Conservation (phyloP, 2,888 invertebrate species). For the Itoplectis maculator region DNA sequence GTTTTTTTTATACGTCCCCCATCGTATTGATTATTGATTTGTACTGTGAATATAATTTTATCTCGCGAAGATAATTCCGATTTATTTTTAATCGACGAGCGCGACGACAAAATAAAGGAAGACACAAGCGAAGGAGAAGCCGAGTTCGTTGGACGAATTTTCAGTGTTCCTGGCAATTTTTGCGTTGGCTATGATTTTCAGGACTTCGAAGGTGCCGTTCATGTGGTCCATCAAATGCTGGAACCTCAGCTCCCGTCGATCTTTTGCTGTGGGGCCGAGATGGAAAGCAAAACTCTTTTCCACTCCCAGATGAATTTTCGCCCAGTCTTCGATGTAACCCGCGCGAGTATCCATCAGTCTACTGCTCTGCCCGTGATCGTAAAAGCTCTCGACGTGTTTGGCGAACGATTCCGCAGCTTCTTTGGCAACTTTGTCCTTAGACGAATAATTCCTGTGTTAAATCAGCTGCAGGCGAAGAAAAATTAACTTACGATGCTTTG, state of each 20-base stretch:
- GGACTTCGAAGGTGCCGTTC: constrained; percentile 48
- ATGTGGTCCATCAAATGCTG: constrained; percentile 60
- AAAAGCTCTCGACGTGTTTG: constrained; percentile 46
- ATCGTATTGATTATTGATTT: constrained; percentile 41
- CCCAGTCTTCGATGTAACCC: constrained; percentile 65
- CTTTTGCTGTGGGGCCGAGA: constrained; percentile 56
- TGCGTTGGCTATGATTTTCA: constrained; percentile 46
- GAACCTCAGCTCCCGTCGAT: constrained; percentile 48
- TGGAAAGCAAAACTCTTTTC: constrained; percentile 64
- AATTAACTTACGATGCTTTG: constrained; percentile 45
- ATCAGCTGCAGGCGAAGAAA: neutral
- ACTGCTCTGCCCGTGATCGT: constrained; percentile 58
- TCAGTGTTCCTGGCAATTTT: constrained; percentile 1
- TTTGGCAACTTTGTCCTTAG: constrained; percentile 50
- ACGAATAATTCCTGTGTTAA: neutral
- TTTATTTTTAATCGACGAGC: neutral
- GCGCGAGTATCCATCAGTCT: constrained; percentile 41
- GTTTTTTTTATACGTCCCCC: constrained; percentile 47
- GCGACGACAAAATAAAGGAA: neutral
- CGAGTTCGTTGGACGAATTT: neutral
- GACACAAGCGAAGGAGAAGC: neutral
- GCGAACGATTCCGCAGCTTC: constrained; percentile 48
- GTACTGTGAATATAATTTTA: constrained; percentile 19
- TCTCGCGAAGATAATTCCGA: neutral
- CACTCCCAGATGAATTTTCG: constrained; percentile 62